Base-by-base conservation (phyloP, 1,140 invertebrate species). In the Fopius arisanus region DNA sequence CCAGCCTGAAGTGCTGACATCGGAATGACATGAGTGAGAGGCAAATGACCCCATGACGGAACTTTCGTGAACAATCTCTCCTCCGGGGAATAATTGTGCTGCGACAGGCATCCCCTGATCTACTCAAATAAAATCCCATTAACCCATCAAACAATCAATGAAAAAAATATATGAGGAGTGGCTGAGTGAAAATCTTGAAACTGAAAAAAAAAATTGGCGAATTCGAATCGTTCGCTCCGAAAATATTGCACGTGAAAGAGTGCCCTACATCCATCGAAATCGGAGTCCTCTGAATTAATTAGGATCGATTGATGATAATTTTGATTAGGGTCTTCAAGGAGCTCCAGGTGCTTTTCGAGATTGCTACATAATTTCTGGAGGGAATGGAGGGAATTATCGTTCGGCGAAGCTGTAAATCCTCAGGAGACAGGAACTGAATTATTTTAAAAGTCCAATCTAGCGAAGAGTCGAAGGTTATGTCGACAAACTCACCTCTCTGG, bases 1-100 rank as follows among this genome's bases (percentile, higher is more conserved):
- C 87, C 87, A 78, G 85, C 86, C 80, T 87, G 84, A 7, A 88
- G 76, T 54, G 86, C 87, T 12, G 86, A 88, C 75, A 87, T 87
- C 28, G 87, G 86, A 59, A 88, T 81, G 76, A 87, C 80, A 29
- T 86, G 81, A 70, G 81, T 77, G 4, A 88, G 72, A 70, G 83
- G 77, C 59, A 88, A 79, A 63, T 84, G 82, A 74, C 86, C 81
- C 86, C 86, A 88, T 37, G 83, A 80, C 59, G 86, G 87, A 79
- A 88, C 84, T 69, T 78, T 80, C 54, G 83, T 81, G 68, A 88
- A 87, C 59, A 88, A 74, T 84, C 80, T 87, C 81, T 87, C 87
- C 78, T 88, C 84, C 28, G 81, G 72, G 40, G 84, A 86, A 82
- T 88, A 82, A 75, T 79, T 88, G 70, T 88, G 86, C 67, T 81